These are phyloP conservation scores for Pogonophryne albipinna DNA, from an alignment of 2,797 vertebrate genomes.

Conservation along the genomic window DNA sequence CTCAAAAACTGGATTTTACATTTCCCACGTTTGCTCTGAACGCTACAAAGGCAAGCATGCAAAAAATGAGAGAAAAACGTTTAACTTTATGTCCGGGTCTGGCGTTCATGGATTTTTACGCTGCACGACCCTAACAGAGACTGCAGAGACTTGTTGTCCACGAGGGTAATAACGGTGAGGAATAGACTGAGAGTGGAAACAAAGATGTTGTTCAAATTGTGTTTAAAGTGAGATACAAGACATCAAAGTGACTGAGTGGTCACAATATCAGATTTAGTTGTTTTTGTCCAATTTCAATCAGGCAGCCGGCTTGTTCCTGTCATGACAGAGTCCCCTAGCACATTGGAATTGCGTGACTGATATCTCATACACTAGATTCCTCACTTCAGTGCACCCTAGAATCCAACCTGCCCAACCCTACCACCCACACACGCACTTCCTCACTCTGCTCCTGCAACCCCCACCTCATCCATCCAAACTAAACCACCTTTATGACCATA, in stretches of 20 bases:
- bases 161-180: slow-evolving; percentile 17
- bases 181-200: slow-evolving; percentile 38
- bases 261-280: slow-evolving; percentile 63
- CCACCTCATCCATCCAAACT: slow-evolving; percentile 49
- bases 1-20: slow-evolving; percentile 50
- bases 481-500: slow-evolving; percentile 60
- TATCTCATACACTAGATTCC: slow-evolving; percentile 76
- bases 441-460: slow-evolving; percentile 7
- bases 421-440: slow-evolving; percentile 30
- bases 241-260: slow-evolving; percentile 53
- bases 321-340: slow-evolving; percentile 57
- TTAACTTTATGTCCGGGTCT: not conserved
- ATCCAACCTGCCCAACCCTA: slow-evolving; percentile 60
- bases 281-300: slow-evolving; percentile 70
- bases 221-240: slow-evolving; percentile 59
- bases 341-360: slow-evolving; percentile 71
- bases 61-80: slow-evolving; percentile 20
- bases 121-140: slow-evolving; percentile 13
- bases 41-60: slow-evolving; percentile 20
- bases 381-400: slow-evolving; percentile 73
- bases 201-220: slow-evolving; percentile 56
- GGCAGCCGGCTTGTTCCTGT: slow-evolving; percentile 55
- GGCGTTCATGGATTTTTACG: slow-evolving; percentile 18
- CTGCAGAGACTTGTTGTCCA: slow-evolving; percentile 22
- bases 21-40: slow-evolving; percentile 33